Evolutionary conservation across 2,113 vertebrate genomes (phyloP).

Genomic region (Cairina moschata): DNA sequence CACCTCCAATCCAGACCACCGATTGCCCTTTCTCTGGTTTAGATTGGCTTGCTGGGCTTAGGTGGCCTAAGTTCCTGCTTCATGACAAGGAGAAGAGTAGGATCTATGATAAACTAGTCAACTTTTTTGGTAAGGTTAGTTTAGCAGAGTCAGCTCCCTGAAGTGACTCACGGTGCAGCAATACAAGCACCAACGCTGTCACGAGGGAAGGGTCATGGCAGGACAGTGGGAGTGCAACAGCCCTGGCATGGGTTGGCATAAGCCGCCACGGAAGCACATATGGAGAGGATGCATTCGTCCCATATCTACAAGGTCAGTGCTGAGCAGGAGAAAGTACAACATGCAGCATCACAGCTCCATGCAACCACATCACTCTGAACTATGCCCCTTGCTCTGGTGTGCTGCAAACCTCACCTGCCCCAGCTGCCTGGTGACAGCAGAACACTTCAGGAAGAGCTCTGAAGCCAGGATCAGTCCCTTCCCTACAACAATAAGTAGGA

Average conservation of each 20-base stretch:
- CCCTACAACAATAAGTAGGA: not conserved
- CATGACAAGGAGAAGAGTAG: not conserved
- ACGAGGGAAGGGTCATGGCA: rapidly evolving
- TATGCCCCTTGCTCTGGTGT: not conserved
- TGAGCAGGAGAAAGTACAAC: not conserved
- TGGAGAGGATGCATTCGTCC: not conserved
- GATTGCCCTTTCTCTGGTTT: not conserved
- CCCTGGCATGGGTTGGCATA: rapidly evolving
- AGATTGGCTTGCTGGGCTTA: not conserved
- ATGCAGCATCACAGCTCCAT: not conserved
- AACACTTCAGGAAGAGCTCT: not conserved
- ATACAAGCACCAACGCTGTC: rapidly evolving
- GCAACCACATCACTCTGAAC: not conserved
- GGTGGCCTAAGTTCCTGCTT: not conserved
- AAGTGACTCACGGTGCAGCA: not conserved
- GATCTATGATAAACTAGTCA: not conserved
- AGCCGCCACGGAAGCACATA: not conserved
- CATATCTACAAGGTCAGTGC: not conserved
- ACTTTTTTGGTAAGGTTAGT: not conserved
- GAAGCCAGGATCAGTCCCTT: not conserved
- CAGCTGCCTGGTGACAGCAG: not conserved
- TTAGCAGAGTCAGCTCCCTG: not conserved
- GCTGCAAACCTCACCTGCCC: not conserved
- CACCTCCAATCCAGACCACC: not conserved
- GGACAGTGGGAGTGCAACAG: not conserved